phyloP scores from a whole-genome alignment of 2,797 vertebrate species.

The Masticophis lateralis region DNA sequence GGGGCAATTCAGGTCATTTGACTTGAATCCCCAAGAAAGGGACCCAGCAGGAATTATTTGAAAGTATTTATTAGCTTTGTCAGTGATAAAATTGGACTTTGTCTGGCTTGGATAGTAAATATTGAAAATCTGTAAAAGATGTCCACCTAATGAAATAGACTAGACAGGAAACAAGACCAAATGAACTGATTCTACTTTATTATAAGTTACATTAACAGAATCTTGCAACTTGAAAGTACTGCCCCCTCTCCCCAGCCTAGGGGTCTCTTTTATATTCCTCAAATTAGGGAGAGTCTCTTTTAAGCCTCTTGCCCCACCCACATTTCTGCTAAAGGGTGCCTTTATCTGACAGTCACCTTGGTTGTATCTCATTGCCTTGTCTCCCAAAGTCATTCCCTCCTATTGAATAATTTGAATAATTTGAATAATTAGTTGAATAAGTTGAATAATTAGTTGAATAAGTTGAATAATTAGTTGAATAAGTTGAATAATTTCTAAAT shows the following conservation, averaged over 20 bases:
- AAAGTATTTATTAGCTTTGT: not conserved
- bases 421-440: no score
- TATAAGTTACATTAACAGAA: not conserved
- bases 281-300: not conserved
- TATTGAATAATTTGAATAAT: not conserved
- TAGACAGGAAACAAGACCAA: not conserved
- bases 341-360: not conserved
- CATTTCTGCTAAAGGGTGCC: not conserved
- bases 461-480: not conserved
- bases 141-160: not conserved
- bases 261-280: not conserved
- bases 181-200: not conserved
- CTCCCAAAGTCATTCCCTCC: not conserved
- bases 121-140: not conserved
- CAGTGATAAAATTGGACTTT: not conserved
- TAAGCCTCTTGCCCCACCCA: not conserved
- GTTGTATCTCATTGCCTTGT: not conserved
- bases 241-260: not conserved
- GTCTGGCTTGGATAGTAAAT: not conserved
- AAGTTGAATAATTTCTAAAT: not conserved
- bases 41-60: not conserved
- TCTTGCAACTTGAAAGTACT: not conserved
- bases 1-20: not conserved
- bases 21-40: not conserved
- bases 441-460: no score